Evolutionary conservation across 2,113 vertebrate species (phyloP), one percentile per base, ranked within the genome.

Genomic region (Scomber scombrus): DNA sequence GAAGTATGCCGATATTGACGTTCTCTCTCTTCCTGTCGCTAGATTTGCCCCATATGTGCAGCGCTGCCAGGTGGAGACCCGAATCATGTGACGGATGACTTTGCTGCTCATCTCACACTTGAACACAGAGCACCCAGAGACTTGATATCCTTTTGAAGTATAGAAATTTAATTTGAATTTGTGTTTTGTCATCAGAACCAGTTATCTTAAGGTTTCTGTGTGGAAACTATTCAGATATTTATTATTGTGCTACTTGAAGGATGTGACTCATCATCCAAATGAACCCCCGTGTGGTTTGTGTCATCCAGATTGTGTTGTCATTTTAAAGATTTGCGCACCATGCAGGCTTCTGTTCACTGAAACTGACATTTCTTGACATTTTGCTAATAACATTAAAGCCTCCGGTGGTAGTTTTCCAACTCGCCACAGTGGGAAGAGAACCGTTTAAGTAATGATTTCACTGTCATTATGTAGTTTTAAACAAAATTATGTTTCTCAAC

Each of bases 81-180:
- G 0, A 99, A 99, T 96, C 98, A 99, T 55, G 97, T 99, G 92
- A 99, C 98, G 3, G 98, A 99, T 93, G 98, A 99, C 95, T 99
- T 99, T 93, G 97, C 98, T 95, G 98, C 98, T 96, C 98, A 99
- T 95, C 97, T 99, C 94, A 99, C 98, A 96, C 97, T 99, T 96
- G 98, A 99, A 97, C 98, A 99, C 95, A 98, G 98, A 97, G 98
- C 98, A 94, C 97, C 97, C 94, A 98, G 98, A 96, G 98, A 99
- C 96, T 94, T 99, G 96, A 99, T 99, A 99, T 99, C 98, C 97
- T 99, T 98, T 96, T 52, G 2, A 67, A 19, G 11, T 10, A 12
- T 13, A 0, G 10, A 26, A 15, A 29, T 3, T 46, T 2, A 13
- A 4, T 1, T 19, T 12, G 50, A 16, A 46, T 58, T 21, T 46